Evolutionary conservation across 2,113 vertebrate species (phyloP), one percentile per base, ranked within the genome.

Genomic region (Macaca mulatta): DNA sequence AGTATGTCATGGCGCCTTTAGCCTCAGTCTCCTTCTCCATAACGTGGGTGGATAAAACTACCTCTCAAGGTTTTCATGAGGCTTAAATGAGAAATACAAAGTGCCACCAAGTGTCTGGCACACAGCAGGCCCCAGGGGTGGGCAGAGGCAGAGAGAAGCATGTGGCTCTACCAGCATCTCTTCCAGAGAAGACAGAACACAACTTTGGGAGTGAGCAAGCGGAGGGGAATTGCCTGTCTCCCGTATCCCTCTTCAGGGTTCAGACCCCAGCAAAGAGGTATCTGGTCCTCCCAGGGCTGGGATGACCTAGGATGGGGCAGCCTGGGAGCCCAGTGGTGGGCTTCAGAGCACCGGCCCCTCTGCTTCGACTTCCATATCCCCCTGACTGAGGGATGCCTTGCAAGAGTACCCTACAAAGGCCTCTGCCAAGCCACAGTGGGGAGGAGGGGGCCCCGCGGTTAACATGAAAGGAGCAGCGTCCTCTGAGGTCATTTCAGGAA

Each of bases 371-470:
- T 72, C 57, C 13, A 57, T 5, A 48, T 11, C 40, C 55, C 70
- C 23, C n/a, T 32, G 52, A 74, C 18, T 0, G 18, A 3, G 8
- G 52, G 61, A 32, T 12, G 43, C 48, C 9, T 2, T 25, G 7
- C 0, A 35, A 3, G 2, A 2, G 38, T 8, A 12, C 32, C 86
- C 22, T 2, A 13, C 13, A 12, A 6, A 0, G 38, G 8, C 45
- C 59, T 67, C 20, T 22, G 22, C 22, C 45, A 43, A 87, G 32
- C 80, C 14, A 3, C 45, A 16, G 50, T 52, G 23, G 10, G 2
- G 48, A 25, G 23, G 79, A 48, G 48, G n/a, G 72, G 18, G 43
- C 52, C 32, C 22, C 10, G 6, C 30, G 57, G 64, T 35, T 16
- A 6, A 32, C 4, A 0, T 32, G 82, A 30, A 50, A 77, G 74